Evolutionary conservation across 1,140 invertebrate species (phyloP), one percentile per base, ranked within the genome.

Genomic region (Gyrodactylus bullatarudis): DNA sequence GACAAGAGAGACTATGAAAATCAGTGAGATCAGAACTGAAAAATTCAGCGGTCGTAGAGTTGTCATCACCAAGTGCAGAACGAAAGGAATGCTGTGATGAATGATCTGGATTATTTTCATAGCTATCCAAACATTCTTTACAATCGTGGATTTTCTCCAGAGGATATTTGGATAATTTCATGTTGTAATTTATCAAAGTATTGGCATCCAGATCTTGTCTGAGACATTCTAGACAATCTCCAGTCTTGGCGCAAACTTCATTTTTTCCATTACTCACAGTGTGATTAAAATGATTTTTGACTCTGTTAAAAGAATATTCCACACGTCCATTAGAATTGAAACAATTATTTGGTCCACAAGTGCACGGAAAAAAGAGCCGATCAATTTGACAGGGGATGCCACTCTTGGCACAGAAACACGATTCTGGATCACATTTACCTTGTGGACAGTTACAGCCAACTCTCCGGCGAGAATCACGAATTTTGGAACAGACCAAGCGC

Each of bases 361-460:
- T 89, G 80, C 93, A 97, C 0, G 93, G 93, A 80, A 96, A 97
- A 77, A 89, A 91, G 68, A 90, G 83, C 75, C 91, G 84, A 82
- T 96, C 91, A 23, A 97, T 89, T 84, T 93, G 90, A 79, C 90
- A 97, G 82, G 94, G 92, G 75, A 97, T 95, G 25, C 90, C 91
- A 71, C 88, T 88, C 78, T 88, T 85, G 78, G 88, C 89, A 81
- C 92, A 97, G 25, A 87, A 86, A 80, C 92, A 97, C 22, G 86
- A 90, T 77, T 92, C 89, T 0, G 91, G 91, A 83, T 94, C 89
- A 83, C 92, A 97, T 77, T 87, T 82, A 68, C 88, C 87, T 81
- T 91, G 89, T 16, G n/a, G 34, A 80, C 92, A 97, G 21, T 87
- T 86, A 81, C 92, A 97, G 25, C 92, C 92, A 81, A 91, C 96